phyloP scores from a whole-genome alignment of 2,113 vertebrate species.

The Erythrolamprus reginae region DNA sequence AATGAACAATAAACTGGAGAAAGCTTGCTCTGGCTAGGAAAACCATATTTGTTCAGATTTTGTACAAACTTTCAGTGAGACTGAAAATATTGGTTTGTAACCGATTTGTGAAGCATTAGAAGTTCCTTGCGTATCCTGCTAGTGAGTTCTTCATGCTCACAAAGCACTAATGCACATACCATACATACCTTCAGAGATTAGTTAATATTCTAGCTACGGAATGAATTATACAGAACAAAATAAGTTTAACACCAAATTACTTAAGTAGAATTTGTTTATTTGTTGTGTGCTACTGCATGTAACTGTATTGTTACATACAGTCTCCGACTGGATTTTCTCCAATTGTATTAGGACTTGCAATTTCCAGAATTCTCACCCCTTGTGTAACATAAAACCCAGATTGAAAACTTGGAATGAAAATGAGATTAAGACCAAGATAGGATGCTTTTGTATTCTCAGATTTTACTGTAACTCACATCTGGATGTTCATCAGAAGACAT shows the following conservation, averaged over 20 bases:
- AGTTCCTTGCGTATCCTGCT: not conserved
- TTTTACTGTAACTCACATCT: not conserved
- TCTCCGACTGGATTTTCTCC: not conserved
- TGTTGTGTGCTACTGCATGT: not conserved
- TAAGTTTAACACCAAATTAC: not conserved
- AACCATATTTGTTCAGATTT: slow-evolving; percentile 8
- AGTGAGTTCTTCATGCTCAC: not conserved
- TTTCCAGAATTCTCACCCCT: not conserved
- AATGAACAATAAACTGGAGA: not conserved
- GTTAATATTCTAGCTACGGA: not conserved
- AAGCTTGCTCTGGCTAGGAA: not conserved
- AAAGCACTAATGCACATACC: not conserved
- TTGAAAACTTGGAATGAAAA: not conserved
- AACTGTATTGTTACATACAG: not conserved
- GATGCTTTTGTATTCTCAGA: not conserved
- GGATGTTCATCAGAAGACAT: not conserved
- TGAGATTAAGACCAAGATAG: not conserved
- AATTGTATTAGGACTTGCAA: not conserved
- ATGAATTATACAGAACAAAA: not conserved
- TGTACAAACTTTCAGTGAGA: not conserved
- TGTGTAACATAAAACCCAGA: not conserved
- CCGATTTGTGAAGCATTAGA: not conserved
- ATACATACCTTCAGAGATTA: not conserved
- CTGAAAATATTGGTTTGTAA: not conserved
- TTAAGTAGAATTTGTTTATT: not conserved